Evolutionary conservation across 2,888 invertebrate genomes (phyloP), one percentile per base, ranked within the genome.

Genomic region (Drosophila colorata): DNA sequence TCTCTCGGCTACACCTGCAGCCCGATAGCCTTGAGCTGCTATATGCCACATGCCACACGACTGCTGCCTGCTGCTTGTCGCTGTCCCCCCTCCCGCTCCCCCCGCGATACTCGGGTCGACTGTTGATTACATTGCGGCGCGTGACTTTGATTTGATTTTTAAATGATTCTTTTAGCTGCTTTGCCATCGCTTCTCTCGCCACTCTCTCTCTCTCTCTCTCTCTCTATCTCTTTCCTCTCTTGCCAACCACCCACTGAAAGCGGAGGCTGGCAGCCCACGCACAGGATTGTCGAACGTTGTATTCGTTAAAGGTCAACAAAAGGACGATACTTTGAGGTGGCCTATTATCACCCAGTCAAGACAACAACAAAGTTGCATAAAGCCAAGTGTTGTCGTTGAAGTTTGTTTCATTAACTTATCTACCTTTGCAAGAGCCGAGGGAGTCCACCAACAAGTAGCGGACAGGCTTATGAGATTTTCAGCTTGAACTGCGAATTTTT

Each of bases 121-220:
- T 81, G 84, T 69, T 86, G 74, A 80, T 78, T 79, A 82, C 73
- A 72, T 80, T 80, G 80, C 69, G 84, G 87, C 90, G 90, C 90
- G 90, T 90, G 90, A 88, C 87, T 87, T 88, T 90, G 88, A 90
- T 90, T 90, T 88, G 81, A 85, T 87, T 90, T 90, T 82, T 77
- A 88, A 87, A 87, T 89, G 79, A 86, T 89, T 84, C 80, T 70
- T 69, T 78, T 74, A 58, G 83, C 83, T 76, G 80, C 79, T 82
- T 74, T 65, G 14, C 53, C 25, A 28, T 33, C 33, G 4, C 53
- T 49, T 18, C 40, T 18, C 46, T 11, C 41, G 11, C 14, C 28
- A 40, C 31, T 11, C 47, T 9, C 35, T 33, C 9, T 4, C 1
- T 9, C 18, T 5, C 18, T 5, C 11, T 9, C 31, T 28, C n/a